phyloP scores from a whole-genome alignment of 37 sponge, comb jelly and placozoan species.

The Sycon ciliatum region DNA sequence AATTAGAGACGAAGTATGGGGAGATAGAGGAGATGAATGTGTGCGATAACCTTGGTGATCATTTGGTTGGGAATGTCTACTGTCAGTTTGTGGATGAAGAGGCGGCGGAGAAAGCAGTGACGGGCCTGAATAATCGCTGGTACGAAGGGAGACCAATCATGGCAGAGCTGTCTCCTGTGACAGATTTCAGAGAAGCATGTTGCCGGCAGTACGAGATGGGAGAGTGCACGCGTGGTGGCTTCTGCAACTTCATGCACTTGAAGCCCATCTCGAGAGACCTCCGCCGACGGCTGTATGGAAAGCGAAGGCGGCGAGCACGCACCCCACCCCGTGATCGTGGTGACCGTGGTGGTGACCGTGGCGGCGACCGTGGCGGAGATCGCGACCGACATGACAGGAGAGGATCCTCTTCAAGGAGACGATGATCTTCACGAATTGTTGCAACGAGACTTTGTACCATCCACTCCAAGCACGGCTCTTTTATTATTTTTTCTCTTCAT shows the following conservation, averaged over 20 bases:
- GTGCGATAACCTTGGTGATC: constrained; percentile 98
- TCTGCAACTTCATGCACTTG: constrained; percentile 99
- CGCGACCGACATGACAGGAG: no score
- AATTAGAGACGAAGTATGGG: constrained; percentile 83
- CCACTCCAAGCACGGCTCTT: no score
- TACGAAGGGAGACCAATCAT: constrained; percentile 69
- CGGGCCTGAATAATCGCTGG: constrained; percentile 91
- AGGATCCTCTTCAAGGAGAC: no score
- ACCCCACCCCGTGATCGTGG: no score
- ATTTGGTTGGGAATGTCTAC: constrained; percentile 94
- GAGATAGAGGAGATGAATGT: constrained; percentile 97
- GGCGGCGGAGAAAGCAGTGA: constrained; percentile 84
- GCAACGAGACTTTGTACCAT: no score
- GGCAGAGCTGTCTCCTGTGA: constrained; percentile 95
- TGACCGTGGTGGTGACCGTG: no score
- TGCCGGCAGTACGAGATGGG: constrained; percentile 99
- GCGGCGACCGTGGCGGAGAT: no score
- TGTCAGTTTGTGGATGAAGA: constrained; percentile 79
- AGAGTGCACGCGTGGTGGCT: constrained; percentile 93
- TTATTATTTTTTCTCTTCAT: no score
- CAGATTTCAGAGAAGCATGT: constrained; percentile 98
- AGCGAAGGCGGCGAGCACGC: no score
- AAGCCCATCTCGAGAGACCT: constrained; percentile 91
- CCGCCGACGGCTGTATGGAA: no score
- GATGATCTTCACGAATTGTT: no score